Evolutionary conservation across 2,113 vertebrate genomes (phyloP), one percentile per base, ranked within the genome.

Genomic region (Naja naja): DNA sequence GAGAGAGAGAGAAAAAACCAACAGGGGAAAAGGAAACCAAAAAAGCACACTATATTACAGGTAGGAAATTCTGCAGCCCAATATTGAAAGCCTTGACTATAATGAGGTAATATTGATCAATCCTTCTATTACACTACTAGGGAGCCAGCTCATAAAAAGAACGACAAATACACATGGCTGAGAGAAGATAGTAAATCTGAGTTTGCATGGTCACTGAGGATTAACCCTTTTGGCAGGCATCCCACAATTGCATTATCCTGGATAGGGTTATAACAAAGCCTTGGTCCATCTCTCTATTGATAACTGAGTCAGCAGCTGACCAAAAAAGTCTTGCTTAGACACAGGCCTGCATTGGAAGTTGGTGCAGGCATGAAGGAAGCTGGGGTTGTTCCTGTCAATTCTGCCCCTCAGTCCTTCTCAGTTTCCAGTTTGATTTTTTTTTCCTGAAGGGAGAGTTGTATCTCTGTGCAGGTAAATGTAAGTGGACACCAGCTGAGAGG

Each of bases 291-390:
- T 56, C 74, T 49, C 14, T 85, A 27, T 25, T 81, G 25, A 90
- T 53, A 54, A 86, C 55, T 10, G n/a, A 45, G 85, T 45, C 58
- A 43, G 49, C 55, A 96, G 49, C 94, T 86, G 45, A 18, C 47
- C 88, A 34, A 88, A 22, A 22, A 14, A 53, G 60, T 25, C 34
- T 49, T 3, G 93, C 49, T 81, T 49, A 64, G 93, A 16, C 92
- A 81, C 10, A 94, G 89, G 86, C 22, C 85, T 49, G 85, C 27
- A n/a, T 74, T 74, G n/a, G 69, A 74, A 74, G n/a, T 74, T 18
- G n/a, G 69, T 20, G 20, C 39, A 39, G 39, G 69, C 6, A 39
- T 20, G 34, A 39, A 81, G 34, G 69, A 39, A 74, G n/a, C 16
- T 74, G 69, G 69, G n/a, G 34, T 3, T 34, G 69, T 20, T 81